Conservation (phyloP, 2,113 vertebrate species). For the Steatornis caripensis region DNA sequence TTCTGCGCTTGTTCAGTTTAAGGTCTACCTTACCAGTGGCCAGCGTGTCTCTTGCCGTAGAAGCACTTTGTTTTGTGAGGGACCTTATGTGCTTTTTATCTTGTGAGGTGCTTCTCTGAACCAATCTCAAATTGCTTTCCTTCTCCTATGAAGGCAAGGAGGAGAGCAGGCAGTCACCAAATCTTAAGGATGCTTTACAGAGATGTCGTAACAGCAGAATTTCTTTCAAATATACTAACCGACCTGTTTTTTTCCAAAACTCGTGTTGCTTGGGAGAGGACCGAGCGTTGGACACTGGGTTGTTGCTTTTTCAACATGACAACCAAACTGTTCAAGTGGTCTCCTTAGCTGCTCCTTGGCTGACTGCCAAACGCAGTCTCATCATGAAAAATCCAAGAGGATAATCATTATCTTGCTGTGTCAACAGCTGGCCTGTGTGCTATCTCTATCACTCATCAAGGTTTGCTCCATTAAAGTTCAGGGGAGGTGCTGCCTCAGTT, state of each 20-base stretch:
- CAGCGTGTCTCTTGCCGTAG: not conserved
- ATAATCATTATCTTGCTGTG: constrained; percentile 49
- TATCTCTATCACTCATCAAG: not conserved
- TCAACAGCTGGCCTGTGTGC: constrained; percentile 29
- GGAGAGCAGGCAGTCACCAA: not conserved
- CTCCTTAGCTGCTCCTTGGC: constrained; percentile 5
- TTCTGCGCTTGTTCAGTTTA: not conserved
- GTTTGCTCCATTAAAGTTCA: not conserved
- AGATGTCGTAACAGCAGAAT: not conserved
- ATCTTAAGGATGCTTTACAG: not conserved
- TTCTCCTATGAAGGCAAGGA: not conserved
- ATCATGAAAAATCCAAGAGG: constrained; percentile 31
- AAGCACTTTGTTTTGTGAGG: not conserved
- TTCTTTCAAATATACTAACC: not conserved
- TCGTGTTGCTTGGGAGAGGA: not conserved
- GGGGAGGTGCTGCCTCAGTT: not conserved
- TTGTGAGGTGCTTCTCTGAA: not conserved
- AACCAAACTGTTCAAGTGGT: not conserved
- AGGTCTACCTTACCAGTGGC: not conserved
- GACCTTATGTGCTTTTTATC: not conserved
- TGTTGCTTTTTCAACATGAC: not conserved
- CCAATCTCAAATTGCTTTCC: not conserved
- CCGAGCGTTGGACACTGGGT: accelerated
- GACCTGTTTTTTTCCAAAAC: not conserved
- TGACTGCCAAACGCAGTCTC: constrained; percentile 3